phyloP scores from a whole-genome alignment of 2,888 invertebrate genomes.

The Eupithecia inturbata region DNA sequence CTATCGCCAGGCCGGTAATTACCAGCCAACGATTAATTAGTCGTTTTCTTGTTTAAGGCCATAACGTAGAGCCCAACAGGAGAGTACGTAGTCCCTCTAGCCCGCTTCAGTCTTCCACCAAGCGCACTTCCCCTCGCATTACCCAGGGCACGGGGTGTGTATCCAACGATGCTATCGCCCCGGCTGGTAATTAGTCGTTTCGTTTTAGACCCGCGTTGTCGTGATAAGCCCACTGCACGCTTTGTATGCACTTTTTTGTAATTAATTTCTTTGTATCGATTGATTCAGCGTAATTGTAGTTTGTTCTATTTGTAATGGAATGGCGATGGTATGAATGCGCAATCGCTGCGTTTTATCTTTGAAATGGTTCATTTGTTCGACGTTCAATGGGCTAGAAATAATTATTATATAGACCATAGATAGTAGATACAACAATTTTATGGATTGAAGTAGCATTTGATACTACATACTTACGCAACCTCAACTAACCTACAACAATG shows the following conservation, averaged over 20 bases:
- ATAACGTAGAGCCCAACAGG: no score
- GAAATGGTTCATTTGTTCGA: slow-evolving; percentile 26
- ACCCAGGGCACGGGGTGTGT: slow-evolving; percentile 31
- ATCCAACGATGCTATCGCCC: slow-evolving; percentile 66
- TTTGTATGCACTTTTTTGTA: slow-evolving; percentile 72
- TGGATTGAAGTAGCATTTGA: neutral
- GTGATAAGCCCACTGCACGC: slow-evolving; percentile 68
- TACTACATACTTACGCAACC: neutral
- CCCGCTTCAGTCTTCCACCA: slow-evolving; percentile 10
- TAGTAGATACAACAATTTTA: neutral
- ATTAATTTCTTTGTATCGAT: slow-evolving; percentile 73
- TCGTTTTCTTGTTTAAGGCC: slow-evolving; percentile 35
- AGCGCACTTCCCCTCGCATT: slow-evolving; percentile 15
- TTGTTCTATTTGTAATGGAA: slow-evolving; percentile 39
- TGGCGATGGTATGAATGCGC: slow-evolving; percentile 27
- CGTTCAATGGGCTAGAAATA: neutral
- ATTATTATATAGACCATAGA: neutral
- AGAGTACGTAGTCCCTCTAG: neutral
- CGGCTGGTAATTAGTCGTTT: slow-evolving; percentile 75
- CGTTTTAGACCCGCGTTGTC: slow-evolving; percentile 70
- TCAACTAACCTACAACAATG: neutral
- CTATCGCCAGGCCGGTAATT: no score
- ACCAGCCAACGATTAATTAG: no score
- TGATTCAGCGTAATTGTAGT: slow-evolving; percentile 58
- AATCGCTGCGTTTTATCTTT: slow-evolving; percentile 27